phyloP scores from a whole-genome alignment of 2,888 invertebrate genomes.

The Boloria selene region DNA sequence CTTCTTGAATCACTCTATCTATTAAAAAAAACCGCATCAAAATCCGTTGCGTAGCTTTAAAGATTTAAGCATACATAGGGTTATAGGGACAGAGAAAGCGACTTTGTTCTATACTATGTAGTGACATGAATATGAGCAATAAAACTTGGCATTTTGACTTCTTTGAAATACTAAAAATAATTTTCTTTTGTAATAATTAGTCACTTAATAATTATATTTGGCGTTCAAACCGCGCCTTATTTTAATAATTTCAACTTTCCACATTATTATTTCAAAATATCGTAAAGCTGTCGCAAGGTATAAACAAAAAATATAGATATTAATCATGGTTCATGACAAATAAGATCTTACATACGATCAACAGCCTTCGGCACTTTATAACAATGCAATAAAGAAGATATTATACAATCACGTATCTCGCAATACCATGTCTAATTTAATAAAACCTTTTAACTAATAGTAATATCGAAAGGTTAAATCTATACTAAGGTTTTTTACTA shows the following conservation, averaged over 20 bases:
- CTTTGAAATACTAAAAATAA: no score
- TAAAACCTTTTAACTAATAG: constrained; percentile 8
- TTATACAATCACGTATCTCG: constrained; percentile 10
- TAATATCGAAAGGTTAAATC: constrained; percentile 1
- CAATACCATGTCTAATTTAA: constrained; percentile 13
- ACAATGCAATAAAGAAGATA: constrained; percentile 27
- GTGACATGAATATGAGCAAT: no score
- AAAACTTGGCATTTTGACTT: no score
- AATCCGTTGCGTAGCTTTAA: no score
- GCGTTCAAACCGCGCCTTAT: not conserved
- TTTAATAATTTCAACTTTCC: not conserved
- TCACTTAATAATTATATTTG: no score
- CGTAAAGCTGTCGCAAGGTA: constrained; percentile 15
- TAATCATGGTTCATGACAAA: constrained; percentile 37
- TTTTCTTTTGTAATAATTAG: no score
- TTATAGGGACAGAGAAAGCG: no score
- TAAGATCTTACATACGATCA: constrained; percentile 29
- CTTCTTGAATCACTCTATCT: no score
- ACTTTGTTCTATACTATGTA: no score
- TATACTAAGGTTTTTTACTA: not conserved
- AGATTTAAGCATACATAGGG: no score
- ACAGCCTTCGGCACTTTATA: constrained; percentile 28
- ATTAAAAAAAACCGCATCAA: no score
- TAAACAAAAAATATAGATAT: constrained; percentile 30
- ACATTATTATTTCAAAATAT: not conserved